phyloP scores from a whole-genome alignment of 2,888 invertebrate species.

The Parthenolecanium corni region DNA sequence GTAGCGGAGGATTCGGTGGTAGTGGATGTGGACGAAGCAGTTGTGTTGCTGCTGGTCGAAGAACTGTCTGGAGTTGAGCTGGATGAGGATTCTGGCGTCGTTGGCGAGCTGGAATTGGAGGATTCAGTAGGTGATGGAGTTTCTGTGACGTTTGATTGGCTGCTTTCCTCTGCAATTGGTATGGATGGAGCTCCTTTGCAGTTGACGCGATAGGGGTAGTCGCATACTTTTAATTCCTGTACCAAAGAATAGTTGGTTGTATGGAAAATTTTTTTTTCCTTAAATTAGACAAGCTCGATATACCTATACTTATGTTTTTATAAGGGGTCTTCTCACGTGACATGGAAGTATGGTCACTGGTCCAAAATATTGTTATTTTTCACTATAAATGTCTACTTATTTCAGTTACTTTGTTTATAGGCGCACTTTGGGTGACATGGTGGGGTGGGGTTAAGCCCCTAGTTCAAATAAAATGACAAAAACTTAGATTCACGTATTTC shows the following conservation, averaged over 20 bases:
- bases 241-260: too few relatives aligned
- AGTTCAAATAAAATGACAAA: too few relatives aligned
- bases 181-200: conserved; percentile 41
- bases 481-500: too few relatives aligned
- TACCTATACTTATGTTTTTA: too few relatives aligned
- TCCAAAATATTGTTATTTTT: too few relatives aligned
- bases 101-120: conserved; percentile 25
- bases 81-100: conserved; percentile 28
- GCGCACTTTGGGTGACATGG: too few relatives aligned
- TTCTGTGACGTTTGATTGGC: conserved; percentile 23
- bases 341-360: too few relatives aligned
- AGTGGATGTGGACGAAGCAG: conserved; percentile 17
- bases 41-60: conserved; percentile 1
- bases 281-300: too few relatives aligned
- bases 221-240: conserved; percentile 52
- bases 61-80: conserved; percentile 7
- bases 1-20: background rate
- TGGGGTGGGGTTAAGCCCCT: too few relatives aligned
- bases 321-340: too few relatives aligned
- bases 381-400: too few relatives aligned
- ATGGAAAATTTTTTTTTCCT: background rate
- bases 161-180: conserved; percentile 32
- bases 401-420: too few relatives aligned
- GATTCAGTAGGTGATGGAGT: conserved; percentile 14
- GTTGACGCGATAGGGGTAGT: conserved; percentile 50